Conservation (phyloP, 2,888 invertebrate species). For the Drosophila meridionalis region DNA sequence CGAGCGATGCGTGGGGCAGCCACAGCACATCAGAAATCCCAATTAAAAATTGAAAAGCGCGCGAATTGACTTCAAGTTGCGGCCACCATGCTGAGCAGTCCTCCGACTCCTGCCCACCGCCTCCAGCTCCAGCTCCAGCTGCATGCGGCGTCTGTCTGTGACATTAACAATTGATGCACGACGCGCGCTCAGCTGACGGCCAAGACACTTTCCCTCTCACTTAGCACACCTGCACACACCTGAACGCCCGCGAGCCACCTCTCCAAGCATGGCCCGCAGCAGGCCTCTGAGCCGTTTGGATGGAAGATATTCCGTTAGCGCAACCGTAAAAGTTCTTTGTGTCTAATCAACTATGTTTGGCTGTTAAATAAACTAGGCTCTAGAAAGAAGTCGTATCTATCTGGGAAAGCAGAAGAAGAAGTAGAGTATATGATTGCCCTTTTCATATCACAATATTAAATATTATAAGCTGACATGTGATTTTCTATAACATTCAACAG, state of each 20-base stretch:
- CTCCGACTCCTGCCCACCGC: constrained; percentile 29
- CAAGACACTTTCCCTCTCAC: constrained; percentile 57
- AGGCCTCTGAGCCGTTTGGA: constrained; percentile 28
- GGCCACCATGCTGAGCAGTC: constrained; percentile 56
- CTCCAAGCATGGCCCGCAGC: constrained; percentile 38
- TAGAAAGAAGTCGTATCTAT: neutral
- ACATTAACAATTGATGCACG: constrained; percentile 78
- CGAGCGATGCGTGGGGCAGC: constrained; percentile 1
- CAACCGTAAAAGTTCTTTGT: neutral
- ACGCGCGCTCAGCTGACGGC: constrained; percentile 44
- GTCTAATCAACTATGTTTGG: neutral
- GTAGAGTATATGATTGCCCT: neutral
- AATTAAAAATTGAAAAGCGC: constrained; percentile 79
- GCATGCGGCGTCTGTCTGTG: constrained; percentile 63
- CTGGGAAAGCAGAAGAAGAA: neutral
- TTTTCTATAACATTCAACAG: neutral
- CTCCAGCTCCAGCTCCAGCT: constrained; percentile 37
- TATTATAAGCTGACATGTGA: neutral
- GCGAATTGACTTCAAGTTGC: constrained; percentile 50
- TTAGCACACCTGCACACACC: constrained; percentile 37
- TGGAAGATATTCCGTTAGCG: constrained; percentile 12
- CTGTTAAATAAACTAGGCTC: neutral
- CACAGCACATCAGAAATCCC: constrained; percentile 62
- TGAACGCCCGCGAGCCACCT: constrained; percentile 19
- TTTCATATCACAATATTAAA: neutral